phyloP scores from a whole-genome alignment of 2,888 invertebrate species.

The Altica lythri region DNA sequence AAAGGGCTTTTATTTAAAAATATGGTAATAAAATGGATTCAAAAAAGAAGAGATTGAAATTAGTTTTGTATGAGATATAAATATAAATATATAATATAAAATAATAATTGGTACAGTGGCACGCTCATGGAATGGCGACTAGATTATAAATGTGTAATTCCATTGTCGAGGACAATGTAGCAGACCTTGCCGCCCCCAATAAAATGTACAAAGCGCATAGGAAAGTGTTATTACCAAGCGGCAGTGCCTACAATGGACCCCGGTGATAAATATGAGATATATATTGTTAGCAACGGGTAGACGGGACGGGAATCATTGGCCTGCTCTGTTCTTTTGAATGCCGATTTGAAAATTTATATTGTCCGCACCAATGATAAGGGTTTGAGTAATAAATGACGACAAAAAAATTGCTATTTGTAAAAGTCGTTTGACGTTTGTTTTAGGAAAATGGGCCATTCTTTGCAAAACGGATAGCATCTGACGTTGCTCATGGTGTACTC shows the following conservation, averaged over 20 bases:
- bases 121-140: slow-evolving; percentile 17
- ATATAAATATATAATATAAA: too few species aligned
- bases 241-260: slow-evolving; percentile 45
- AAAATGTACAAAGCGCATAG: slow-evolving; percentile 55
- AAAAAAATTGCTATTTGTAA: slow-evolving; percentile 54
- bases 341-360: slow-evolving; percentile 56
- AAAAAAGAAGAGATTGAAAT: too few species aligned
- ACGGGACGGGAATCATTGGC: slow-evolving; percentile 6
- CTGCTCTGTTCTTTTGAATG: slow-evolving; percentile 23
- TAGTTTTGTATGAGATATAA: too few species aligned
- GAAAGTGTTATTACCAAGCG: slow-evolving; percentile 53
- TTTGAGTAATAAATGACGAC: slow-evolving; percentile 52
- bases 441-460: slow-evolving; percentile 32
- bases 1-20: too few species aligned
- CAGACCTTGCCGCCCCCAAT: slow-evolving; percentile 50
- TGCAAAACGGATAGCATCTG: slow-evolving; percentile 36
- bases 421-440: slow-evolving; percentile 45
- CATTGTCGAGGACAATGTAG: slow-evolving; percentile 52
- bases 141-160: slow-evolving; percentile 54
- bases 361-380: slow-evolving; percentile 56
- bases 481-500: slow-evolving; percentile 26
- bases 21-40: too few species aligned
- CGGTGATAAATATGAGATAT: slow-evolving; percentile 55
- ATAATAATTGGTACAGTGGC: too few species aligned
- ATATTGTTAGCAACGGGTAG: slow-evolving; percentile 44